Base-by-base conservation (phyloP, 2,888 invertebrate genomes). In the Mythimna vitellina region DNA sequence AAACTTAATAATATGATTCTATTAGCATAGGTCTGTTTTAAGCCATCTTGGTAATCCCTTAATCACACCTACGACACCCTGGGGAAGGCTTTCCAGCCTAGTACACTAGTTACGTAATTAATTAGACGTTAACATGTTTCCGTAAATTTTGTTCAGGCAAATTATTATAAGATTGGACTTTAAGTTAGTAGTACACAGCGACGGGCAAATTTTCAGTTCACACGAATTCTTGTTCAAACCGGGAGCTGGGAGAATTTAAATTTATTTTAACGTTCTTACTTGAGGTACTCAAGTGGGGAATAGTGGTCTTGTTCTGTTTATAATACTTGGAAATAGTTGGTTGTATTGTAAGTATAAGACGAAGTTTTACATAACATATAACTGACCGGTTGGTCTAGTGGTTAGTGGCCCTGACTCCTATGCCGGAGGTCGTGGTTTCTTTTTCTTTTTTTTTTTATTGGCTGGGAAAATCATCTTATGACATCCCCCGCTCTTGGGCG, bases 161-260 rank as follows among this genome's bases (percentile, higher is more conserved):
- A 74, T 82, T 84, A 74, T 72, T 79, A 72, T 76, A 73, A 82
- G 71, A 84, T 84, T 74, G 72, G 56, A 64, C 62, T 22, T 64
- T 60, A 62, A 82, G 76, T 82, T 84, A 56, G 61, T 65, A 64
- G 79, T 84, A 84, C 78, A 84, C 76, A 84, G 51, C 56, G 73
- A 64, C 51, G 61, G 58, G 56, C 25, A 64, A 84, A 84, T 82
- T 71, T 82, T 70, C 67, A 53, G 70, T 84, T 66, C 20, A 65
- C 73, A 64, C 60, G 83, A 71, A 82, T 75, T 64, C 67, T 69
- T 67, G 64, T 46, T 49, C 3, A 60, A 56, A 32, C 65, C 60
- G 29, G 81, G 83, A 83, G 83, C 9, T 25, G 51, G n/a, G 42
- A 78, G 62, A 51, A 67, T 63, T 67, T 32, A 29, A 67, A 73